phyloP scores from a whole-genome alignment of 1,140 invertebrate genomes.

The Patella vulgata region DNA sequence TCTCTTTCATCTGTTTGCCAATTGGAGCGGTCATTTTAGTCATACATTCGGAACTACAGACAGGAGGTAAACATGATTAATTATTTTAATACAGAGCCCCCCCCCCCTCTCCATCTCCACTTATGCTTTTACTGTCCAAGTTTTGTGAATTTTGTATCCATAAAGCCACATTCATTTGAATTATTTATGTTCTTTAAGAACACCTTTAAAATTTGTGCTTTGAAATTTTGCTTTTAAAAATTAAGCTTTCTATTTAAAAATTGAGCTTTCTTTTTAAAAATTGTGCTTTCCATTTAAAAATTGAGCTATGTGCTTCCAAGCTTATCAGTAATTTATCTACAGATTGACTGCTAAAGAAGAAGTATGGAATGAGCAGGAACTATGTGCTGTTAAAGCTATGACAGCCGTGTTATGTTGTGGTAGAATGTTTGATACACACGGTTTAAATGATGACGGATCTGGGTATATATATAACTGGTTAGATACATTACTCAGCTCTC shows the following conservation, averaged over 20 bases:
- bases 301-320: too few relatives aligned
- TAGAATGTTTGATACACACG: conserved; percentile 87
- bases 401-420: conserved; percentile 94
- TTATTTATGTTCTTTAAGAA: too few relatives aligned
- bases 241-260: too few relatives aligned
- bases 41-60: conserved; percentile 69
- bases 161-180: too few relatives aligned
- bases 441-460: conserved; percentile 89
- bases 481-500: conserved; percentile 86
- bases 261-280: too few relatives aligned
- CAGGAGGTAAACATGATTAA: conserved; percentile 47
- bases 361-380: conserved; percentile 72
- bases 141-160: too few relatives aligned
- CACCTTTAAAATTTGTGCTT: too few relatives aligned
- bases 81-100: not conserved
- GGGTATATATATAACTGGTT: conserved; percentile 92
- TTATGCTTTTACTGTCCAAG: not conserved
- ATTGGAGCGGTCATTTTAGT: conserved; percentile 90
- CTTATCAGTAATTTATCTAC: too few relatives aligned
- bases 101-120: not conserved
- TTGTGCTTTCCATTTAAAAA: too few relatives aligned
- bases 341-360: conserved; percentile 49
- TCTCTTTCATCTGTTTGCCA: conserved; percentile 91
- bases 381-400: conserved; percentile 83
- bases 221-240: too few relatives aligned